phyloP scores from a whole-genome alignment of 2,797 vertebrate species.

The Hapalemur alaotrensis region DNA sequence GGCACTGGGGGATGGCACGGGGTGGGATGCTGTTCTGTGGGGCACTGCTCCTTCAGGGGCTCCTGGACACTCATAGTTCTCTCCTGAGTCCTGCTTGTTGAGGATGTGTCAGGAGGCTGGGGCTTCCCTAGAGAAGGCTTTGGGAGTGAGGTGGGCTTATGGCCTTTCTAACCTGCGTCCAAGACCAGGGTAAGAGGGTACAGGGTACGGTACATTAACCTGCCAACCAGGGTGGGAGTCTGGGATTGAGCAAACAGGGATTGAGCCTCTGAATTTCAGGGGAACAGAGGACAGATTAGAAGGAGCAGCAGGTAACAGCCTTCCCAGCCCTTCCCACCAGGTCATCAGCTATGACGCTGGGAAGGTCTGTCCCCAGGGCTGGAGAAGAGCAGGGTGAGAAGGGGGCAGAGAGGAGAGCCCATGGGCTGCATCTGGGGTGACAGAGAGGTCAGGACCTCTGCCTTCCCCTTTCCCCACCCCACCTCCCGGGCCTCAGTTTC shows the following conservation, averaged over 20 bases:
- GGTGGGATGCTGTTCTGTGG: background rate
- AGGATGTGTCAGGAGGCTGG: background rate
- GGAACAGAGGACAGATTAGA: background rate
- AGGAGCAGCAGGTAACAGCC: conserved; percentile 11
- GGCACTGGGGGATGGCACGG: background rate
- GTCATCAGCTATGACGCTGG: conserved; percentile 25
- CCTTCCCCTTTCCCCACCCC: conserved; percentile 50
- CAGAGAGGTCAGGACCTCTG: conserved; percentile 62
- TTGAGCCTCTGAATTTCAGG: background rate
- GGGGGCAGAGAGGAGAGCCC: conserved; percentile 66
- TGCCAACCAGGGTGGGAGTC: background rate
- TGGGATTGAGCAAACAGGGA: background rate
- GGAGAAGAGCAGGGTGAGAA: conserved; percentile 72
- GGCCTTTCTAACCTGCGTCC: background rate
- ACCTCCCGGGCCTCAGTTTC: conserved; percentile 73
- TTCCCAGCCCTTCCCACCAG: conserved; percentile 7
- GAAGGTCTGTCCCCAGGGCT: conserved; percentile 67
- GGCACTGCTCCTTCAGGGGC: background rate
- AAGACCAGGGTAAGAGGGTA: background rate
- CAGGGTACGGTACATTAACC: background rate
- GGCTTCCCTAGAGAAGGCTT: conserved; percentile 8
- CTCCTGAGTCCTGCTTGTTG: background rate
- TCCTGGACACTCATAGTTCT: background rate
- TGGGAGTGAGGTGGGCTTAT: background rate
- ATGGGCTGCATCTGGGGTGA: conserved; percentile 38